Base-by-base conservation (phyloP, 1,140 invertebrate genomes). In the Aphaenogaster rudis region DNA sequence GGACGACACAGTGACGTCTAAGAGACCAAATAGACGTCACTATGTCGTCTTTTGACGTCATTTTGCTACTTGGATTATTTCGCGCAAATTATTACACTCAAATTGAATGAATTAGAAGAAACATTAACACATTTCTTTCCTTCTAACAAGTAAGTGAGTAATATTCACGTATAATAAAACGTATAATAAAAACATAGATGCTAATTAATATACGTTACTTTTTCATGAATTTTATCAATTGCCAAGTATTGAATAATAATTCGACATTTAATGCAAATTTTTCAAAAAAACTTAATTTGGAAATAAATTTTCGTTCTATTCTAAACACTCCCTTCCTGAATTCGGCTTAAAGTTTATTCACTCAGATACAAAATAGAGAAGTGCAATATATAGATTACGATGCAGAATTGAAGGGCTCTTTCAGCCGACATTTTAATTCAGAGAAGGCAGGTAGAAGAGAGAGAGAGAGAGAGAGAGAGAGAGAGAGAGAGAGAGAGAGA, bases 341-440 rank as follows among this genome's bases (percentile, higher is more conserved):
- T 13, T 21, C 11, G 9, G 7, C 48, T 67, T 17, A 45, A 28
- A 80, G 8, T 54, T 54, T 67, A 80, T 67, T 80, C 28, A 6
- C 28, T 67, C 28, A 69, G 8, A 36, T 11, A 4, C 8, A 67
- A 69, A 67, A 67, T 33, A 7, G 7, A 39, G 3, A 54, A 42
- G 15, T 66, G n/a, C 63, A 52, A 52, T 13, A 45, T 69, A 69
- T 80, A 54, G 63, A 79, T 39, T 36, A 33, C 61, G 11, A 67
- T 80, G 33, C 63, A 33, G 13, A 52, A 13, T 67, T 80, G 61
- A 52, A 80, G 42, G 28, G 50, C 63, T 33, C 77, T 66, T 67
- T 69, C n/a, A 15, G 6, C 2, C 28, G 59, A 69, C 48, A 42
- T 69, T 81, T 69, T 81, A 81, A 81, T 81, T 81, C 36, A 78